Conservation (phyloP, 2,888 invertebrate species). For the Drosophila kambysellisi region DNA sequence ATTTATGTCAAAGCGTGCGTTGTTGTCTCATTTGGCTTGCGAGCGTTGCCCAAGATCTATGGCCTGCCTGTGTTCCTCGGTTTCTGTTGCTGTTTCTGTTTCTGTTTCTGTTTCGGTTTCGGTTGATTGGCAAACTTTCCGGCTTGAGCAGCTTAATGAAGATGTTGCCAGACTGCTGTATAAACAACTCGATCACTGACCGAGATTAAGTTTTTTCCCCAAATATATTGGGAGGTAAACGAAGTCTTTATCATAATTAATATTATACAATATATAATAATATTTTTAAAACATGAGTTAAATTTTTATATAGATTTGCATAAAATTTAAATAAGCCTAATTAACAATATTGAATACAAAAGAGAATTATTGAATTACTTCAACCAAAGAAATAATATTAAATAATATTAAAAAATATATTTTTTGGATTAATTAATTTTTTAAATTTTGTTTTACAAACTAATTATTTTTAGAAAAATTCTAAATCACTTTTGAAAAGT, state of each 20-base stretch:
- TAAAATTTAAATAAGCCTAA: not conserved
- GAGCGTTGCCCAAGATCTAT: slow-evolving; percentile 67
- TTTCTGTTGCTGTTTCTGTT: not conserved
- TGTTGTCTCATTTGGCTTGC: slow-evolving; percentile 76
- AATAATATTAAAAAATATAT: too few relatives aligned
- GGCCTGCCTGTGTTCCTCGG: slow-evolving; percentile 7
- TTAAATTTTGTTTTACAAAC: not conserved
- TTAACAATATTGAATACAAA: not conserved
- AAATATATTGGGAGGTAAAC: not conserved
- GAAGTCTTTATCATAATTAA: not conserved
- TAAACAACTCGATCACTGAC: slow-evolving; percentile 14
- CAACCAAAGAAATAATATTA: too few relatives aligned
- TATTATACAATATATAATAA: not conserved
- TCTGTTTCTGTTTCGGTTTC: not conserved
- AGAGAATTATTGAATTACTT: too few relatives aligned
- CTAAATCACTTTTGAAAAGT: not conserved
- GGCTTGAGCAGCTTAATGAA: slow-evolving; percentile 28
- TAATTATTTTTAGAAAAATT: not conserved
- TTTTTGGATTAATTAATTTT: not conserved
- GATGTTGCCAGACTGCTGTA: slow-evolving; percentile 39
- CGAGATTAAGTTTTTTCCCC: not conserved
- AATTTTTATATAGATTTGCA: not conserved
- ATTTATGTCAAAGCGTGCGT: slow-evolving; percentile 74
- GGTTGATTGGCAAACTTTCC: slow-evolving; percentile 52
- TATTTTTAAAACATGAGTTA: too few relatives aligned